Evolutionary conservation across 92 coral and sea anemone genomes (phyloP), one percentile per base, ranked within the genome.

Genomic region (Zoanthus solanderi): DNA sequence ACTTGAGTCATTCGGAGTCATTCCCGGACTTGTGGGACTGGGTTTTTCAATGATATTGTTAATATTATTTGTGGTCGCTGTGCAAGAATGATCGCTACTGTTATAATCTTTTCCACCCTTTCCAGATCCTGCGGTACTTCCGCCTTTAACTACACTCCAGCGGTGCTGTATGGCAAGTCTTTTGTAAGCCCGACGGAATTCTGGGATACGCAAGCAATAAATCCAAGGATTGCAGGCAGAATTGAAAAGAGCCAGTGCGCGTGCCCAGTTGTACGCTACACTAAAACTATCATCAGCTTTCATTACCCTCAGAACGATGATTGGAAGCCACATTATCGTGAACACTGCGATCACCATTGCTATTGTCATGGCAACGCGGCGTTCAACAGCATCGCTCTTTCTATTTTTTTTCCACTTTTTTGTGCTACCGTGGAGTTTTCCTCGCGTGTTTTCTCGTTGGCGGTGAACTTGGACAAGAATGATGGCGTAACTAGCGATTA

Each of bases 191-290:
- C 83, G 81, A 84, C 96, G 96, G 90, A 93, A 95, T 60, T 93
- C 96, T 30, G 87, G 89, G 83, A 91, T 93, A 8, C 98, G 90
- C 53, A 74, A 90, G 50, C 98, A 95, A 60, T 95, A 95, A 68
- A 95, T 91, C 96, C 94, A 95, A 2, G 96, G 98, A 45, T 95
- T 95, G 83, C 92, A 77, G 3, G 98, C 96, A 12, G 96, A 93
- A 79, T 93, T 93, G 79, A 94, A 91, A 52, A 95, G 85, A 42
- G 96, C 94, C 2, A 95, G 78, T 0, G 98, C 92, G 3, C 98
- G 90, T 42, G 96, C 98, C 98, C 98, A 95, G 90, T 93, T 95
- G 81, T 95, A 95, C 0, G 92, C 94, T 16, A 89, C 84, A 14
- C 96, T 95, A 28, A 88, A 86, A 63, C 92, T 89, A 14, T 79